Conservation (phyloP, 1,140 invertebrate genomes). For the Tribolium castaneum region DNA sequence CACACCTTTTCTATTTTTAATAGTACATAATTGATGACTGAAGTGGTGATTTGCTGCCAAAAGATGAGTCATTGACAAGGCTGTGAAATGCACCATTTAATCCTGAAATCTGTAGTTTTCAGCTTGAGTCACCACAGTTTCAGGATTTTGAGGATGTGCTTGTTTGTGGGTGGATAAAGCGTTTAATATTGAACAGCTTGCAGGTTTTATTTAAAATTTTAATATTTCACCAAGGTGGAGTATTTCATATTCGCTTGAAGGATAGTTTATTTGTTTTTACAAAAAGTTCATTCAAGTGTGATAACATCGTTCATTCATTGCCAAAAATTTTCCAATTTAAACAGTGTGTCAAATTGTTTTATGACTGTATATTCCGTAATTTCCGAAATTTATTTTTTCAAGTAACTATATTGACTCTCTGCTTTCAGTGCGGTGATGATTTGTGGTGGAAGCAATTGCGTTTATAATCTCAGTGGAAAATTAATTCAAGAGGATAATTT, state of each 20-base stretch:
- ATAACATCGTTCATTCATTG: background rate
- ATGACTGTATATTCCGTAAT: too few relatives aligned
- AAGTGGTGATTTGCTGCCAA: conserved; percentile 6
- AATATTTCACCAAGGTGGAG: too few relatives aligned
- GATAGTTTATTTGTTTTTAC: background rate
- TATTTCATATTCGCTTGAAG: background rate
- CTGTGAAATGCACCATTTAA: conserved; percentile 11
- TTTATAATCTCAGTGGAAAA: background rate
- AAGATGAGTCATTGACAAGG: conserved; percentile 5
- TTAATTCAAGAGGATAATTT: background rate
- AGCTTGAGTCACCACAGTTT: background rate
- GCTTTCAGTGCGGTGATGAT: background rate
- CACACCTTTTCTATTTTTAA: conserved; percentile 11
- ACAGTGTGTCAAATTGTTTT: background rate
- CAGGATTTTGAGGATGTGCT: background rate
- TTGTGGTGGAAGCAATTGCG: background rate
- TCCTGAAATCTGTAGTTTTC: conserved; percentile 18
- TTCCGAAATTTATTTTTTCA: background rate
- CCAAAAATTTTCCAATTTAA: background rate
- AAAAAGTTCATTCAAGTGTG: background rate
- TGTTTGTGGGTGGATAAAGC: background rate
- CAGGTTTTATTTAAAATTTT: too few relatives aligned
- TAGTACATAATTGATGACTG: conserved; percentile 10
- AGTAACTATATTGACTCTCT: background rate
- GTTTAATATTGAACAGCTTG: too few relatives aligned